Conservation (phyloP, 1,140 invertebrate genomes). For the Hetaerina americana region DNA sequence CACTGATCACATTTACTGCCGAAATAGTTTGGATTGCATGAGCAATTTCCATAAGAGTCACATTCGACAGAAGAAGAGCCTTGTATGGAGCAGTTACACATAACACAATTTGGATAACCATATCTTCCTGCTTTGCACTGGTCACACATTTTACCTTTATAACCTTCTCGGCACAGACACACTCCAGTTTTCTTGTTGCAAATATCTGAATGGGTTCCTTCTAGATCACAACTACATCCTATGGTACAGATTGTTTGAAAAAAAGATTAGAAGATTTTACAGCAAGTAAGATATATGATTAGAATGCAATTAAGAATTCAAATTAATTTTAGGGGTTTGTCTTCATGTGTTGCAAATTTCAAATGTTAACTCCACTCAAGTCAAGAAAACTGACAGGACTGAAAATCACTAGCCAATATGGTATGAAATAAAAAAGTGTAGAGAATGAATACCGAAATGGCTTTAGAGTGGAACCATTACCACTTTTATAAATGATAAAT, state of each 20-base stretch:
- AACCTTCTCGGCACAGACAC: constrained; percentile 86
- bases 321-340: not conserved
- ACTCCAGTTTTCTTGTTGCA: constrained; percentile 85
- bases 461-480: too few species aligned
- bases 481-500: too few species aligned
- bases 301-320: not conserved
- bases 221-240: constrained; percentile 90
- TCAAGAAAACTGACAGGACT: not conserved
- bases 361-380: not conserved
- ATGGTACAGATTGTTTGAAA: not conserved
- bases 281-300: not conserved
- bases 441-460: too few species aligned
- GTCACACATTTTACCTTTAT: constrained; percentile 70
- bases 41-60: constrained; percentile 70
- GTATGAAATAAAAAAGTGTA: too few species aligned
- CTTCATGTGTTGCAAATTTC: too few species aligned
- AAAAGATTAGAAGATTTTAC: not conserved
- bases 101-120: constrained; percentile 79
- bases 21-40: constrained; percentile 78
- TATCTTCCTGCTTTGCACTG: constrained; percentile 81
- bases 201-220: constrained; percentile 66
- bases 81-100: constrained; percentile 73
- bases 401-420: too few species aligned
- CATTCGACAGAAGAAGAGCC: constrained; percentile 66
- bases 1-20: constrained; percentile 80